Base-by-base conservation (phyloP, 2,113 vertebrate species). In the Nematolebias whitei region DNA sequence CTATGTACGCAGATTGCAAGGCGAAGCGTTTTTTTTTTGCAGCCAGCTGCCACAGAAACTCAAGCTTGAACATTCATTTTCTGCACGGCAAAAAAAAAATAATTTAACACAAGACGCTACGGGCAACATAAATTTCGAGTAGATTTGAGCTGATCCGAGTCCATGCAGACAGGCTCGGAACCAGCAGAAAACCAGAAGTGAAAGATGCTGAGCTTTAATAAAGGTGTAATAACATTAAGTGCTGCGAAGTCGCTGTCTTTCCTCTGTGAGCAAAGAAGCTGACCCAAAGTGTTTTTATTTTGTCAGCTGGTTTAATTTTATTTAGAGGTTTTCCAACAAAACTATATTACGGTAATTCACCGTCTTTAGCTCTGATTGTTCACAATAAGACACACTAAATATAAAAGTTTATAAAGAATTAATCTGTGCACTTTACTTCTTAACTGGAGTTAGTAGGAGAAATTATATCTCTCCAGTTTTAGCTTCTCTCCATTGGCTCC, bases 1-100 rank as follows among this genome's bases (percentile, higher is more conserved):
- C 43, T 62, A 24, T 12, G 57, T 45, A 19, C 20, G 71, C 16
- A 52, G 67, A 61, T 50, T 69, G 80, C 74, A 19, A 39, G 62
- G 51, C 62, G 2, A 80, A 78, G 83, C 81, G 49, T 66, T 82
- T 80, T 82, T 66, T 82, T 80, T 82, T 76, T 71, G 62, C 53
- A 41, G 82, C 80, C 84, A 85, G 84, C 67, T 85, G 85, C 79
- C 84, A 74, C 51, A 58, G 2, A 71, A 79, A 75, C 60, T 64
- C 71, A 41, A 14, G 32, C 51, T 74, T 76, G 76, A 70, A 63
- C 75, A 59, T 58, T 57, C 76, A 2, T 76, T 57, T 62, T 29
- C 56, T 71, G 68, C 74, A 79, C 58, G 63, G 65, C 79, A 57
- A 81, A 78, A 76, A 74, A 53, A 78, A 88, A 81, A 63, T 44